These are phyloP conservation scores for Erynnis tages DNA, from an alignment of 2,888 invertebrate species.

Conservation along the genomic window DNA sequence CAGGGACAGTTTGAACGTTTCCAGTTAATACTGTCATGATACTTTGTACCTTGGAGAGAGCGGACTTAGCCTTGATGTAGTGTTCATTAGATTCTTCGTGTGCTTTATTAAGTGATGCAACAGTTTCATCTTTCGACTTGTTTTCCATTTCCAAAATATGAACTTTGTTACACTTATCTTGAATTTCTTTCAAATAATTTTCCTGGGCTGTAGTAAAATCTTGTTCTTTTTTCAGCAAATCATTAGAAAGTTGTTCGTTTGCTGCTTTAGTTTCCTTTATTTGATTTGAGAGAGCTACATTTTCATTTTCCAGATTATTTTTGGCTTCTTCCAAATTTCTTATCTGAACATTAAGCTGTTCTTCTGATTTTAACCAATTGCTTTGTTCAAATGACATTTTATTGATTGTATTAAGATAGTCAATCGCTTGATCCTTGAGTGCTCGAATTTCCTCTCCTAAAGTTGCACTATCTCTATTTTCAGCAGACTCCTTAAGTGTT, in stretches of 20 bases:
- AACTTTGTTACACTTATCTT: constrained; percentile 39
- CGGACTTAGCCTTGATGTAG: constrained; percentile 43
- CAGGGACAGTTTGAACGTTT: constrained; percentile 46
- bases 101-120: constrained; percentile 41
- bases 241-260: constrained; percentile 22
- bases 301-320: constrained; percentile 37
- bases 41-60: constrained; percentile 42
- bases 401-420: constrained; percentile 44
- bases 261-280: constrained; percentile 20
- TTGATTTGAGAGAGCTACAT: constrained; percentile 26
- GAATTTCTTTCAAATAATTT: constrained; percentile 38
- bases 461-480: constrained; percentile 39
- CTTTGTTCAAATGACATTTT: constrained; percentile 44
- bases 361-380: constrained; percentile 34
- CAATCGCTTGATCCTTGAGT: constrained; percentile 41
- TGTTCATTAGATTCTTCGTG: constrained; percentile 41
- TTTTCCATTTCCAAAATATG: constrained; percentile 41
- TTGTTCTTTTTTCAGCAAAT: constrained; percentile 38
- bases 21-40: constrained; percentile 46
- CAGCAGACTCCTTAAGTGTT: constrained; percentile 42
- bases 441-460: constrained; percentile 42
- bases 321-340: constrained; percentile 37
- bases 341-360: constrained; percentile 43
- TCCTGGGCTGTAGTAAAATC: constrained; percentile 37
- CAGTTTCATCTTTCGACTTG: constrained; percentile 42